Evolutionary conservation across 2,797 vertebrate species (phyloP), one percentile per base, ranked within the genome.

Genomic region (Pteropus rufus): DNA sequence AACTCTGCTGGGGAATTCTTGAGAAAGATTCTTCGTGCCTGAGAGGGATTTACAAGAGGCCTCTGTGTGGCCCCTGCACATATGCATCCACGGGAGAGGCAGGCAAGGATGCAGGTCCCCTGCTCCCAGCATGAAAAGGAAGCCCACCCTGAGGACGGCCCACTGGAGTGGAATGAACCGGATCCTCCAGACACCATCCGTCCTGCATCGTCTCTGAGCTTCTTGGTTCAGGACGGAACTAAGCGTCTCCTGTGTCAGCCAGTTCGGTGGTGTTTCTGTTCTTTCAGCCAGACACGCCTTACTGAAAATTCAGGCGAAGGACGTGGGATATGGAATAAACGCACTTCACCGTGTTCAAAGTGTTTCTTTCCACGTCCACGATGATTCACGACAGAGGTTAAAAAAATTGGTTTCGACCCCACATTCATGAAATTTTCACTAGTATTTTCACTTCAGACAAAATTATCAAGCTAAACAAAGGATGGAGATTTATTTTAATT

Each of bases 141-240:
- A 26, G 29, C 39, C 52, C 14, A 3, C 24, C 5, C 12, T 23
- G 7, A 77, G 54, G 18, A 21, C 0, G 7, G 39, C 10, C 44
- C 16, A n/a, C 10, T 24, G 46, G 21, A 16, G 5, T 0, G 10
- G n/a, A 12, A n/a, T 41, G 31, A 54, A 16, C 11, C 5, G 3
- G 6, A 15, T 29, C 29, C n/a, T 31, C 2, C 5, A 41, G 36
- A 15, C 10, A 14, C 9, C 8, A 21, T 1, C 0, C 2, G 6
- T 7, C n/a, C 10, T 26, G 39, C 9, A 18, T 36, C 14, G 5
- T 23, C 49, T 52, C 19, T 23, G 65, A 60, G 60, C 19, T 31
- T 69, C 29, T 44, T 26, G 10, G 9, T 5, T 46, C 21, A 1
- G 49, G 15, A 46, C 7, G 31, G 14, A 44, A 16, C 14, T 46